phyloP scores from a whole-genome alignment of 1,140 invertebrate genomes.

The Diprion similis region DNA sequence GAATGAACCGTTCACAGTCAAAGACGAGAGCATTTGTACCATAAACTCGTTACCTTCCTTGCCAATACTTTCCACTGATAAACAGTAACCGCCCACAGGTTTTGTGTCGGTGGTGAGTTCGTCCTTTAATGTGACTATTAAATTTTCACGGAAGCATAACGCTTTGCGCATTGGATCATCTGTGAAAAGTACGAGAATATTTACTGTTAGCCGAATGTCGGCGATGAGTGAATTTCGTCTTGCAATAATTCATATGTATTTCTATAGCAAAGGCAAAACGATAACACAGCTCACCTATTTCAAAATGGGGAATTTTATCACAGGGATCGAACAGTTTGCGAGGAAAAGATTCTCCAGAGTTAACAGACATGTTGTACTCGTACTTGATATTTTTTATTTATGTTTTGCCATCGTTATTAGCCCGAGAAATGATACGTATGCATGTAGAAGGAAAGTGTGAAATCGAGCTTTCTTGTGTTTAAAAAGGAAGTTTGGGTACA shows the following conservation, averaged over 20 bases:
- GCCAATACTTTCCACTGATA: conserved; percentile 39
- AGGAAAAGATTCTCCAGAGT: too few species aligned
- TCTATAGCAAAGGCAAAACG: too few species aligned
- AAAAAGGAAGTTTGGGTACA: too few species aligned
- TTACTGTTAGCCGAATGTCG: too few species aligned
- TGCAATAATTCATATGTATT: too few species aligned
- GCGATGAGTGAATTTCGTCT: too few species aligned
- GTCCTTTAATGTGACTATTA: conserved; percentile 39
- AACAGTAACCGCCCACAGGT: conserved; percentile 39
- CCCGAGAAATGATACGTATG: too few species aligned
- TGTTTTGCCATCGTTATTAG: too few species aligned
- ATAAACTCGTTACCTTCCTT: conserved; percentile 31
- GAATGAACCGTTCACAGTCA: conserved; percentile 39
- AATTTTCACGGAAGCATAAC: conserved; percentile 44
- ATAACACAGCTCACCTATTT: not conserved
- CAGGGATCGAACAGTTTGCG: not conserved
- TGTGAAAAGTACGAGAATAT: conserved; percentile 22
- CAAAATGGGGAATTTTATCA: not conserved
- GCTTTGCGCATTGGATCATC: conserved; percentile 32
- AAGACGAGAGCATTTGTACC: conserved; percentile 37
- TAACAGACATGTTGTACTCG: too few species aligned
- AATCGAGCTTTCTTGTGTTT: too few species aligned
- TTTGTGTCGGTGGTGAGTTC: conserved; percentile 17
- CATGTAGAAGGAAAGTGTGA: too few species aligned
- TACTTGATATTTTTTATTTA: too few species aligned